Percentiles rank a stretch among this genome's conserved stretches.
Evolutionary conservation across 2,797 vertebrate genomes (phyloP).

Genomic region (Leptoclinus maculatus): DNA sequence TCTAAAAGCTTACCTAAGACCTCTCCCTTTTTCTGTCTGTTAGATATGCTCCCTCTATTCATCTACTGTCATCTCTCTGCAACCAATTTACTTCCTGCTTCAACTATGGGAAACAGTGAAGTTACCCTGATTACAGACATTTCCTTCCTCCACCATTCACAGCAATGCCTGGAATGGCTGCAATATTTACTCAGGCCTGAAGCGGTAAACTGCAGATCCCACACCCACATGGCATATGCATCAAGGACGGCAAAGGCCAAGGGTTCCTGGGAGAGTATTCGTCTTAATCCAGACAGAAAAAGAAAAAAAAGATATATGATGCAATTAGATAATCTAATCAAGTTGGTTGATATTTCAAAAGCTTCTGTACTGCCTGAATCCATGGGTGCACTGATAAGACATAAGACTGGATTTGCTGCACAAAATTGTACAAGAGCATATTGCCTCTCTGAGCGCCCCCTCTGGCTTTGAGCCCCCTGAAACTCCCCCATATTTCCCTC

Average conservation of each 20-base stretch:
- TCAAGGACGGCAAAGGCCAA: constrained; percentile 65
- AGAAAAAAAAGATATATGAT: constrained; percentile 31
- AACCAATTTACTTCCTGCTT: constrained; percentile 74
- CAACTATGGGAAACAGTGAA: constrained; percentile 77
- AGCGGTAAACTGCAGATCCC: constrained; percentile 77
- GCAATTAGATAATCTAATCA: constrained; percentile 34
- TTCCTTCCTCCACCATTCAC: constrained; percentile 82
- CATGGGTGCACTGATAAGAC: neutral
- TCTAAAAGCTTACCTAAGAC: constrained; percentile 8
- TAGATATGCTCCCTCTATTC: constrained; percentile 50
- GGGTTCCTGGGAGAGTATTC: constrained; percentile 71
- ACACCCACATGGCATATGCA: constrained; percentile 80
- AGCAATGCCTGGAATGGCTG: constrained; percentile 80
- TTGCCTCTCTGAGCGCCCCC: neutral
- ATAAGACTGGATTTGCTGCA: constrained; percentile 6
- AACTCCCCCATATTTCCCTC: neutral
- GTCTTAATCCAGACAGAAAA: constrained; percentile 35
- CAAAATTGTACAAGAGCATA: constrained; percentile 3
- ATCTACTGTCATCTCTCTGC: constrained; percentile 69
- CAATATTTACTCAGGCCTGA: constrained; percentile 80
- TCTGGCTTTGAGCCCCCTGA: constrained; percentile 14
- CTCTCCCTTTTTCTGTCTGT: constrained; percentile 32
- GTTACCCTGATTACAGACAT: constrained; percentile 82
- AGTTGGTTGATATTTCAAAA: constrained; percentile 30
- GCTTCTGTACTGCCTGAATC: constrained; percentile 17